Evolutionary conservation across 2,888 invertebrate species (phyloP).

Genomic region (Athrips mouffetella): DNA sequence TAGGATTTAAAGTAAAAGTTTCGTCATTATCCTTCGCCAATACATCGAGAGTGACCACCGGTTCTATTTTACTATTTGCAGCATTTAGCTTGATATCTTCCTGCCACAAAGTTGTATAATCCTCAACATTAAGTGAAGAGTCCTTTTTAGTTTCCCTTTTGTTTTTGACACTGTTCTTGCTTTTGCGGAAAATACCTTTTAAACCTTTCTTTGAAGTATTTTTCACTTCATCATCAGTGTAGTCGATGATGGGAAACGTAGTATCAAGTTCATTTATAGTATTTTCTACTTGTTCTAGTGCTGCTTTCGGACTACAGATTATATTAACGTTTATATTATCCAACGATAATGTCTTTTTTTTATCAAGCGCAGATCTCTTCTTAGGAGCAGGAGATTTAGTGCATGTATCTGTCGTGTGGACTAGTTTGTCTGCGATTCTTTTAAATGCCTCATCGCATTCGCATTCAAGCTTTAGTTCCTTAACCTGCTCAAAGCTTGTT

Average conservation of each 20-base stretch:
- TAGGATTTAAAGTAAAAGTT: not conserved
- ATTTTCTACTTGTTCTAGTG: not conserved
- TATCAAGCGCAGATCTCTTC: constrained; percentile 3
- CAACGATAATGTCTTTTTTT: constrained; percentile 45
- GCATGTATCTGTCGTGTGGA: constrained; percentile 31
- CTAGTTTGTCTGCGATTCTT: constrained; percentile 29
- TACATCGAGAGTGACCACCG: not conserved
- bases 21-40: not conserved
- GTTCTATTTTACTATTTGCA: not conserved
- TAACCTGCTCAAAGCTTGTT: constrained; percentile 32
- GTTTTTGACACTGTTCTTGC: not conserved
- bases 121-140: not conserved
- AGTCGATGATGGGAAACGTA: constrained; percentile 15
- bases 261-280: not conserved
- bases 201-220: constrained; percentile 28
- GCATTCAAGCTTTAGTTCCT: constrained; percentile 26
- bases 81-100: not conserved
- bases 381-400: too few species aligned
- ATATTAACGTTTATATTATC: constrained; percentile 59
- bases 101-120: not conserved
- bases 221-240: constrained; percentile 20
- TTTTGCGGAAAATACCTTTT: constrained; percentile 29
- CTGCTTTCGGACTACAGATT: constrained; percentile 39
- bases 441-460: constrained; percentile 28
- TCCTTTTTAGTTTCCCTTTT: not conserved